Conservation (phyloP, 2,797 vertebrate genomes). For the Glossophaga mutica region DNA sequence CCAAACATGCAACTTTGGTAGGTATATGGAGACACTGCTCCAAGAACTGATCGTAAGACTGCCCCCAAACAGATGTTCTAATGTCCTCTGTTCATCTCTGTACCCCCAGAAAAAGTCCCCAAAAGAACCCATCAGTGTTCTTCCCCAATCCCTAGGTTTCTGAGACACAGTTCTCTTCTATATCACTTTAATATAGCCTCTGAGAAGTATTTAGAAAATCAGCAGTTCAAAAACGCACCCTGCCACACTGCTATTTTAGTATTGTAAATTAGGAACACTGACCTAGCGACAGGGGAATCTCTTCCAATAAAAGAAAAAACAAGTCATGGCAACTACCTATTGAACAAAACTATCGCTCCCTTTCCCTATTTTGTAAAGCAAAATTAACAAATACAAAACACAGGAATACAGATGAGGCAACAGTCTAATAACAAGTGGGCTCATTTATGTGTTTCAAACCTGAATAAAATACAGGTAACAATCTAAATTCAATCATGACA, state of each 20-base stretch:
- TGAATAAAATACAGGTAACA: conserved; percentile 70
- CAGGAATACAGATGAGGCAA: conserved; percentile 55
- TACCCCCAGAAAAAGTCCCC: neutral
- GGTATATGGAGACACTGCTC: neutral
- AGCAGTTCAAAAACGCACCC: neutral
- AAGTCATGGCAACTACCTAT: neutral
- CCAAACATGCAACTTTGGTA: neutral
- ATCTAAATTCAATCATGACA: conserved; percentile 65
- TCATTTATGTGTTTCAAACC: conserved; percentile 50
- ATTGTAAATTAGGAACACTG: neutral
- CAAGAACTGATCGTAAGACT: neutral
- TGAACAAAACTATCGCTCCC: neutral
- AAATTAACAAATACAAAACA: conserved; percentile 50
- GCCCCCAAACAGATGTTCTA: neutral
- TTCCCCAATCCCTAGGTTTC: neutral
- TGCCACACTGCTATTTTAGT: neutral
- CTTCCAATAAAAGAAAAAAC: neutral
- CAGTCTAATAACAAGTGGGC: conserved; percentile 38
- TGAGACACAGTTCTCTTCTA: neutral
- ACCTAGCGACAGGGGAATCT: neutral
- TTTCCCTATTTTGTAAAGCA: conserved; percentile 33
- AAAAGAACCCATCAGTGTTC: neutral
- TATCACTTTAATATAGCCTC: neutral
- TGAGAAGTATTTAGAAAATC: conserved; percentile 3
- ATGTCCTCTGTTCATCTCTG: conserved; percentile 2